A percentile compares a stretch with the other conserved stretches of the same genome.
These are phyloP conservation scores for Lasiurus cinereus DNA, from an alignment of 2,113 vertebrate genomes.

Conservation along the genomic window DNA sequence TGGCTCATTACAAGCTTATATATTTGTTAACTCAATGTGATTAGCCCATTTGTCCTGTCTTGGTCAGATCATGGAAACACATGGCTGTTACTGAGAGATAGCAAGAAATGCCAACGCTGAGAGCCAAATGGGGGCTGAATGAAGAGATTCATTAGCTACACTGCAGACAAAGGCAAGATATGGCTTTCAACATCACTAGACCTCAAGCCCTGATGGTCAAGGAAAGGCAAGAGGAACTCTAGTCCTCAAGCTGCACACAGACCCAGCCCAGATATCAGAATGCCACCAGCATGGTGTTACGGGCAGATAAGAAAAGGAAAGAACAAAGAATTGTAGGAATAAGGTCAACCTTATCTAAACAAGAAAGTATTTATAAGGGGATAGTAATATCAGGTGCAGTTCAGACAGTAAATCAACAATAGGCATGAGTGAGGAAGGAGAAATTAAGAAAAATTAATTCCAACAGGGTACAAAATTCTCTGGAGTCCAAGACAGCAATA, in stretches of 20 bases:
- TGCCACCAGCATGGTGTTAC: background rate
- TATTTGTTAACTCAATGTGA: background rate
- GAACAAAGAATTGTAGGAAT: background rate
- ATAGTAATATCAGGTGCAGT: background rate
- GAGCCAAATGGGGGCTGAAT: background rate
- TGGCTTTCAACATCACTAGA: background rate
- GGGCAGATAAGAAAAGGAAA: background rate
- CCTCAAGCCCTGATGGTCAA: background rate
- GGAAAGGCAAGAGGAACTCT: background rate
- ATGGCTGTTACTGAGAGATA: background rate
- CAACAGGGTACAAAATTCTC: conserved; percentile 32
- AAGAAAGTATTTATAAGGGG: background rate
- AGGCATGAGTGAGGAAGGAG: background rate
- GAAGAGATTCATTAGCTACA: background rate
- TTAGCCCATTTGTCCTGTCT: background rate
- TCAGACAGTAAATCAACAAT: conserved; percentile 56
- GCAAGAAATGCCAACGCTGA: background rate
- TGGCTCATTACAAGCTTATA: background rate
- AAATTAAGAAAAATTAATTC: conserved; percentile 30
- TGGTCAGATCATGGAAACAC: background rate
- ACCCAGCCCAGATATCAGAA: background rate
- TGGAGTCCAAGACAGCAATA: conserved; percentile 16
- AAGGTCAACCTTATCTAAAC: conserved; percentile 7
- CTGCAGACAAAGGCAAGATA: background rate
- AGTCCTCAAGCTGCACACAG: background rate